Percentiles rank a stretch among this genome's conserved stretches.
Conservation (phyloP, 2,113 vertebrate species). For the Psittacula cyanocephala region DNA sequence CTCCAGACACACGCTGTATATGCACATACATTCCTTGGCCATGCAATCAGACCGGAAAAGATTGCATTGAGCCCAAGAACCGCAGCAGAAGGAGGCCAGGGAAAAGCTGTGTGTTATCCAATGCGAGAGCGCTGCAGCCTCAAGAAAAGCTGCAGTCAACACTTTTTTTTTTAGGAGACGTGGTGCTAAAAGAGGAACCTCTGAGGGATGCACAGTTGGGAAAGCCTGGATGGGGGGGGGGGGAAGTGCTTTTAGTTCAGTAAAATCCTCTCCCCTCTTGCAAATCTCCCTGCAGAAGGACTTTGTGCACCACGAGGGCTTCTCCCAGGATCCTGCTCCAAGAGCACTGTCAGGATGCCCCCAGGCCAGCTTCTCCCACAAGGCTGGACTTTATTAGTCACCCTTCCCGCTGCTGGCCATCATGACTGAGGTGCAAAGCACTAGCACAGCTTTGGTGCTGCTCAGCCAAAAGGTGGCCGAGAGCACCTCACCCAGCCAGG, state of each 20-base stretch:
- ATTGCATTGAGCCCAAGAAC: not conserved
- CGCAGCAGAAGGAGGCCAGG: not conserved
- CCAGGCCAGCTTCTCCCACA: not conserved
- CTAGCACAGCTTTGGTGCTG: fast-evolving
- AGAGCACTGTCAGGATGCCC: not conserved
- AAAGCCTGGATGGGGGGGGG: not conserved
- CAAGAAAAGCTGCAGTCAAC: slow-evolving; percentile 23
- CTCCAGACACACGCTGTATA: not conserved
- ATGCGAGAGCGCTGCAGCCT: not conserved
- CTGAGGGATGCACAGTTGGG: not conserved
- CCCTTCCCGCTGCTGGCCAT: not conserved
- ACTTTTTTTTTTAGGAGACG: not conserved
- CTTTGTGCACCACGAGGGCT: not conserved
- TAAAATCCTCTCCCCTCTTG: not conserved
- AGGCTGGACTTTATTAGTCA: fast-evolving
- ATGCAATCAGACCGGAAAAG: slow-evolving; percentile 36
- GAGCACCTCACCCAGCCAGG: not conserved
- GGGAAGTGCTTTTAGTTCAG: not conserved
- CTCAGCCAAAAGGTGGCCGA: fast-evolving
- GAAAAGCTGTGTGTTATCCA: not conserved
- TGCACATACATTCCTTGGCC: slow-evolving; percentile 33
- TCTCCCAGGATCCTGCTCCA: not conserved
- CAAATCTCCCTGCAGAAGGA: not conserved
- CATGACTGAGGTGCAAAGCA: not conserved
- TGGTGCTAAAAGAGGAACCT: slow-evolving; percentile 35